These are phyloP conservation scores for Hyles vespertilio DNA, from an alignment of 1,140 invertebrate species.

Conservation along the genomic window DNA sequence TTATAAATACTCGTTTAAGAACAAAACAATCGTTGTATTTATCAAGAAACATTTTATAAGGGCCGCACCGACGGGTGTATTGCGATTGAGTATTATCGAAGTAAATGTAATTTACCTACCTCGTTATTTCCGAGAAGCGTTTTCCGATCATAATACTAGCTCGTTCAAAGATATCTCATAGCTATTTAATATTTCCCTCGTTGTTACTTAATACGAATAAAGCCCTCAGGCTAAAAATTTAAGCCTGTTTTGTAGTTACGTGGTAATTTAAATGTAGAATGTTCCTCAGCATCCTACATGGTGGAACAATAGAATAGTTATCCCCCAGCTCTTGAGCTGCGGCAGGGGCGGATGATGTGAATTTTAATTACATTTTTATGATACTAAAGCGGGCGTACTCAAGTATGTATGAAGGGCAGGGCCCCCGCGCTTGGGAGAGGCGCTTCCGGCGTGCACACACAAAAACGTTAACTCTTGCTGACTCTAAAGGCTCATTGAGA, in stretches of 20 bases:
- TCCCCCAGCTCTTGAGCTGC: slow-evolving; percentile 39
- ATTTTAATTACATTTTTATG: slow-evolving; percentile 75
- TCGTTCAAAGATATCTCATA: slow-evolving; percentile 21
- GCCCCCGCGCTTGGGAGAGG: slow-evolving; percentile 47
- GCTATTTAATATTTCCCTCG: slow-evolving; percentile 17
- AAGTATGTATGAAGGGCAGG: slow-evolving; percentile 63
- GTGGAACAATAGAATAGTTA: slow-evolving; percentile 58
- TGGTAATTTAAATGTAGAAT: slow-evolving; percentile 23
- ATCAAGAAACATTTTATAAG: neutral
- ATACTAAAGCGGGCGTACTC: slow-evolving; percentile 61
- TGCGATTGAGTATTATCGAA: slow-evolving; percentile 15
- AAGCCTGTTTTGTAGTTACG: slow-evolving; percentile 10
- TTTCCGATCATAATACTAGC: slow-evolving; percentile 19
- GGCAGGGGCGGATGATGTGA: slow-evolving; percentile 50
- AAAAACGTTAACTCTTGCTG: slow-evolving; percentile 58
- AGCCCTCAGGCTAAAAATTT: slow-evolving; percentile 15
- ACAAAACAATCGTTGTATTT: neutral
- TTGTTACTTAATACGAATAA: slow-evolving; percentile 16
- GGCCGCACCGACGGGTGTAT: neutral
- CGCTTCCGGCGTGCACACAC: slow-evolving; percentile 58
- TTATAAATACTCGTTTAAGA: too few relatives aligned
- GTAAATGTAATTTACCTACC: slow-evolving; percentile 25
- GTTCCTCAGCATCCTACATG: slow-evolving; percentile 25
- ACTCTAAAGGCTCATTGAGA: slow-evolving; percentile 48
- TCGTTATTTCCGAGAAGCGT: slow-evolving; percentile 24